Percentiles rank a stretch among this genome's conserved stretches.
These are phyloP conservation scores for Porites australiensis DNA, from an alignment of 64 coral and sea anemone genomes.

Conservation along the genomic window DNA sequence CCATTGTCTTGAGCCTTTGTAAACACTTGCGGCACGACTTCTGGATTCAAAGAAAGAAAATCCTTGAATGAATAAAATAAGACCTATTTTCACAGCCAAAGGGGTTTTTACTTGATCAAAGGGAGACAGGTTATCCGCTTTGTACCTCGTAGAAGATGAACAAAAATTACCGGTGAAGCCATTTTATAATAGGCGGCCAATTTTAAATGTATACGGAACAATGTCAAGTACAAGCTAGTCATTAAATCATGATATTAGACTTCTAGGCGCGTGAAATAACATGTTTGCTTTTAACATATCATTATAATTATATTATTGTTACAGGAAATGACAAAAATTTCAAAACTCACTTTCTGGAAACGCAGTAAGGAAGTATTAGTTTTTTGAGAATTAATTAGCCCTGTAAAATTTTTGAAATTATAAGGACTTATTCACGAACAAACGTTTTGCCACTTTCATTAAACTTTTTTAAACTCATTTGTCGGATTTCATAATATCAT, in stretches of 20 bases:
- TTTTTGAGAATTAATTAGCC: not conserved
- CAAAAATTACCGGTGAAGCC: constrained; percentile 12
- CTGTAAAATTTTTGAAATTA: no score
- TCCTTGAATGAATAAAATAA: not conserved
- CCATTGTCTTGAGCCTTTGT: constrained; percentile 21
- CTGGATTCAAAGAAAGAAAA: not conserved
- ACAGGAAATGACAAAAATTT: not conserved
- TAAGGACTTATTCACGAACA: no score
- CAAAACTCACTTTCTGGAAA: not conserved
- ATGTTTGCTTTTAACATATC: not conserved
- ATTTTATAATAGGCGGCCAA: constrained; percentile 26
- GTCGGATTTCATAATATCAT: not conserved
- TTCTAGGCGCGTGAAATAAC: not conserved
- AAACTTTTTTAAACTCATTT: no score
- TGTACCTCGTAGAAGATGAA: constrained; percentile 12
- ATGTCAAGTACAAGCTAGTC: constrained; percentile 26
- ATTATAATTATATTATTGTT: not conserved
- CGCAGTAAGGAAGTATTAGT: not conserved
- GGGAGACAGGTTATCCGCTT: not conserved
- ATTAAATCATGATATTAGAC: not conserved
- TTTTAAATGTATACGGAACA: constrained; percentile 25
- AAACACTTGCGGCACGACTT: constrained; percentile 11
- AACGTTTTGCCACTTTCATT: no score
- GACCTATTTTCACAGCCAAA: not conserved
- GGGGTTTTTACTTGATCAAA: not conserved